A percentile compares a stretch with the other conserved stretches of the same genome.
Evolutionary conservation across 2,113 vertebrate species (phyloP).

Genomic region (Gadus macrocephalus): DNA sequence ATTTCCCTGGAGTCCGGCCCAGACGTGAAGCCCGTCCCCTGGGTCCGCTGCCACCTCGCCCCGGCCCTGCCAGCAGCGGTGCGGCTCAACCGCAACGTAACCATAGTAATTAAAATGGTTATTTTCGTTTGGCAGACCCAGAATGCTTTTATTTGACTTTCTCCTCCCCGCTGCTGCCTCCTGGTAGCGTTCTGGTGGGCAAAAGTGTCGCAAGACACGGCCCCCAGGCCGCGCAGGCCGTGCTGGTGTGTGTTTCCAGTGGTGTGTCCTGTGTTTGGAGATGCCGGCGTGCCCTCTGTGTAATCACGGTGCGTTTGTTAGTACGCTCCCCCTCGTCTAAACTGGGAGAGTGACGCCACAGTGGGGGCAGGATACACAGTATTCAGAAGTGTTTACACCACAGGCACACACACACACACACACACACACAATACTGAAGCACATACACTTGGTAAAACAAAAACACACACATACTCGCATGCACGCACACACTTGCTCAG

Average conservation of each 20-base stretch:
- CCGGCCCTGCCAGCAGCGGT: constrained; percentile 58
- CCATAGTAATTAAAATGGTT: constrained; percentile 72
- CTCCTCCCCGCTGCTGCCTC: constrained; percentile 5
- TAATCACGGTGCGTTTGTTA: constrained; percentile 18
- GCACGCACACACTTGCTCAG: not conserved
- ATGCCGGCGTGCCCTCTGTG: constrained; percentile 10
- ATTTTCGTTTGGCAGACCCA: constrained; percentile 65
- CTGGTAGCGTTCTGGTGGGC: constrained; percentile 35
- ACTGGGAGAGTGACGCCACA: constrained; percentile 29
- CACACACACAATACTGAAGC: too few relatives aligned
- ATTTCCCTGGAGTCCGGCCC: constrained; percentile 64
- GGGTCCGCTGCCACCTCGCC: constrained; percentile 67
- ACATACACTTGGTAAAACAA: too few relatives aligned
- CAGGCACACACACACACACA: not conserved
- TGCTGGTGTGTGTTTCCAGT: constrained; percentile 61
- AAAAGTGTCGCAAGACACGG: constrained; percentile 60
- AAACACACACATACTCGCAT: too few relatives aligned
- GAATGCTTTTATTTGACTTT: constrained; percentile 23
- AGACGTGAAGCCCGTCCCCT: constrained; percentile 54
- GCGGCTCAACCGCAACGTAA: constrained; percentile 51
- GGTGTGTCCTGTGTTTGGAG: constrained; percentile 33
- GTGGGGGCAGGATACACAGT: constrained; percentile 21
- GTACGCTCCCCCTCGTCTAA: constrained; percentile 54
- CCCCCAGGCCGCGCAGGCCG: constrained; percentile 46
- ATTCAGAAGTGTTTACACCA: constrained; percentile 28